A percentile compares a stretch with the other conserved stretches of the same genome.
Conservation (phyloP, 1,140 invertebrate species). For the Calosoma granatense region DNA sequence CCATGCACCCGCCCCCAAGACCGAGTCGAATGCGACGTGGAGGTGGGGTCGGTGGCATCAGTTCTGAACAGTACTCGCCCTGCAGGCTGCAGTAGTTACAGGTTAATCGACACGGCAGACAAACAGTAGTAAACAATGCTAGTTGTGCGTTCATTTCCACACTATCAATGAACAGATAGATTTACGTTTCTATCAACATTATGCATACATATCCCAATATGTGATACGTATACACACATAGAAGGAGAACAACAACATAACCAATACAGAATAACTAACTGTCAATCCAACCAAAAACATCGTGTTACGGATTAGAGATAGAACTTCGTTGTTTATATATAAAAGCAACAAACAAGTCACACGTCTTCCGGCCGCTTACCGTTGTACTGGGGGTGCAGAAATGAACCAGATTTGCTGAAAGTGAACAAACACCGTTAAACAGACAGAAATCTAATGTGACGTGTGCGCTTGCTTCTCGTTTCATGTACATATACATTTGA, state of each 20-base stretch:
- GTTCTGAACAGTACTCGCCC: constrained; percentile 35
- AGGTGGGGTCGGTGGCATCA: constrained; percentile 38
- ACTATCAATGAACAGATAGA: too few species aligned
- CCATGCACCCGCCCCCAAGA: constrained; percentile 22
- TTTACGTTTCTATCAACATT: too few species aligned
- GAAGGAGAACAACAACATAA: too few species aligned
- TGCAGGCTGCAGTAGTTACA: constrained; percentile 29
- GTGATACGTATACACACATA: too few species aligned
- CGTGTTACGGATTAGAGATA: constrained; percentile 10
- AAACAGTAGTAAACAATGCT: too few species aligned
- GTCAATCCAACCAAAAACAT: constrained; percentile 19
- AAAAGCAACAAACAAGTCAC: constrained; percentile 9
- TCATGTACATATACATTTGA: constrained; percentile 8
- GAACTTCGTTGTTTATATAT: neutral
- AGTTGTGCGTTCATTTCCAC: too few species aligned
- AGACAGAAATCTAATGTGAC: neutral
- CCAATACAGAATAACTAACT: constrained; percentile 15
- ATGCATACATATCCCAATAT: too few species aligned
- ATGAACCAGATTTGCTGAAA: constrained; percentile 41
- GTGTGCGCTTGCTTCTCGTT: constrained; percentile 2
- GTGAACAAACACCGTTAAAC: constrained; percentile 21
- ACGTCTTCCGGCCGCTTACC: constrained; percentile 32
- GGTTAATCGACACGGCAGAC: neutral
- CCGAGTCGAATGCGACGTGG: constrained; percentile 29
- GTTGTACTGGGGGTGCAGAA: constrained; percentile 44